A percentile compares a stretch with the other conserved stretches of the same genome.
phyloP scores from a whole-genome alignment of 1,140 invertebrate genomes.

The Drosophila repleta region DNA sequence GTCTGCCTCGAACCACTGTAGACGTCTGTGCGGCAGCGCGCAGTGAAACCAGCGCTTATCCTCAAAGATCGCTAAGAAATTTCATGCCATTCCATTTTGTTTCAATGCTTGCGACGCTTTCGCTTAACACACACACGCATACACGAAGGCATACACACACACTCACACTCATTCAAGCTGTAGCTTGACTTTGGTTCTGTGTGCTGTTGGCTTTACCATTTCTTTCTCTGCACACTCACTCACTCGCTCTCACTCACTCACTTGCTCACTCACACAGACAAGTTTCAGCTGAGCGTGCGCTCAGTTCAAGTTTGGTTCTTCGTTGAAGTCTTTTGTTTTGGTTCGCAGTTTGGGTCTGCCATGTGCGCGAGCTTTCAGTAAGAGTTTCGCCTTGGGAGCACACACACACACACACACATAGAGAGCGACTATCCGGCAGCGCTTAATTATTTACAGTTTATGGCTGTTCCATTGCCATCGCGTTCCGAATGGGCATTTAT shows the following conservation, averaged over 20 bases:
- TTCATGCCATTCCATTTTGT: conserved; percentile 81
- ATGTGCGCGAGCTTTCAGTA: conserved; percentile 61
- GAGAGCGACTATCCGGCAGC: conserved; percentile 3
- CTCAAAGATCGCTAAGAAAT: conserved; percentile 81
- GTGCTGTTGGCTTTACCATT: conserved; percentile 75
- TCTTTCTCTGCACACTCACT: conserved; percentile 49
- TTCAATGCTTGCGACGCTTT: conserved; percentile 67
- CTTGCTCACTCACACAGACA: neutral
- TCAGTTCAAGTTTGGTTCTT: conserved; percentile 74
- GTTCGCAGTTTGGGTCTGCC: conserved; percentile 63
- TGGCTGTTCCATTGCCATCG: conserved; percentile 61
- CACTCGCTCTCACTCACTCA: conserved; percentile 7
- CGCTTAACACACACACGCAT: conserved; percentile 61
- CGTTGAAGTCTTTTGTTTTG: conserved; percentile 82
- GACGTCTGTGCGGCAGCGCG: conserved; percentile 81
- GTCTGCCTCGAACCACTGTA: conserved; percentile 78
- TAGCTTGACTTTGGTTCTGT: conserved; percentile 40
- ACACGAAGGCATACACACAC: conserved; percentile 2
- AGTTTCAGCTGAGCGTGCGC: conserved; percentile 15
- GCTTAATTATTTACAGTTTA: conserved; percentile 73
- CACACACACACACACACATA: conserved; percentile 8
- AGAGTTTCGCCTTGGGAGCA: conserved; percentile 75
- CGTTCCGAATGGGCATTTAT: conserved; percentile 71
- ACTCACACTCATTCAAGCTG: conserved; percentile 3
- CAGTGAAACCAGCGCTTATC: conserved; percentile 81